phyloP scores from a whole-genome alignment of 1,140 invertebrate species.

The Orius insidiosus region DNA sequence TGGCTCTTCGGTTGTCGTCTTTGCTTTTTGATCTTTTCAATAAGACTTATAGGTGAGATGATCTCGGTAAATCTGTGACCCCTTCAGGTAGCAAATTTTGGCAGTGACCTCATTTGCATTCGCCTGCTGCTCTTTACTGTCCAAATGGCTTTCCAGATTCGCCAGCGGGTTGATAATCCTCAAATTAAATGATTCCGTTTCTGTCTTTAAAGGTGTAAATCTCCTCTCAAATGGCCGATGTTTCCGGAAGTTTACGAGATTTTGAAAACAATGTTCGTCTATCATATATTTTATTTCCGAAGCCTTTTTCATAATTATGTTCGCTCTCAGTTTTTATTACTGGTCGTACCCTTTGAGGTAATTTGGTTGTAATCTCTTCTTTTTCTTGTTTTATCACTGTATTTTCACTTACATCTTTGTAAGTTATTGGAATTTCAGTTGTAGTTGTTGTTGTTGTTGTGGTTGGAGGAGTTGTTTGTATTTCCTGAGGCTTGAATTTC shows the following conservation, averaged over 20 bases:
- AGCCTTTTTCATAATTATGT: background rate
- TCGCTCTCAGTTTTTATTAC: background rate
- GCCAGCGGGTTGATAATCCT: background rate
- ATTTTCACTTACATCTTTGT: conserved; percentile 2
- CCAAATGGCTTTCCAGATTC: background rate
- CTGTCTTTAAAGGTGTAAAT: background rate
- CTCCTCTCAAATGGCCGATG: conserved; percentile 20
- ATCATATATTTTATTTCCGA: conserved; percentile 13
- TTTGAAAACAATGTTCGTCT: conserved; percentile 18
- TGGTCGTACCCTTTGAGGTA: background rate
- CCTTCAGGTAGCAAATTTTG: conserved; percentile 11
- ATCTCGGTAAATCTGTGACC: conserved; percentile 13
- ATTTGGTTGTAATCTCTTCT: conserved; percentile 6
- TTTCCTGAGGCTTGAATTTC: conserved; percentile 7
- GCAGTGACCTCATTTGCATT: background rate
- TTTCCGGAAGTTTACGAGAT: conserved; percentile 18
- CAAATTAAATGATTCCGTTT: background rate
- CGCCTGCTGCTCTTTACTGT: no score
- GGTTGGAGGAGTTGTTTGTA: conserved; percentile 7
- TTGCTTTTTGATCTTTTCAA: conserved; percentile 11
- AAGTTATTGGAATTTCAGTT: background rate
- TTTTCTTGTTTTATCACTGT: background rate
- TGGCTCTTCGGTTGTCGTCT: conserved; percentile 7
- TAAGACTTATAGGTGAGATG: conserved; percentile 12
- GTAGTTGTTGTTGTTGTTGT: conserved; percentile 5